Evolutionary conservation across 2,113 vertebrate genomes (phyloP), one percentile per base, ranked within the genome.

Genomic region (Melanerpes aurifrons): DNA sequence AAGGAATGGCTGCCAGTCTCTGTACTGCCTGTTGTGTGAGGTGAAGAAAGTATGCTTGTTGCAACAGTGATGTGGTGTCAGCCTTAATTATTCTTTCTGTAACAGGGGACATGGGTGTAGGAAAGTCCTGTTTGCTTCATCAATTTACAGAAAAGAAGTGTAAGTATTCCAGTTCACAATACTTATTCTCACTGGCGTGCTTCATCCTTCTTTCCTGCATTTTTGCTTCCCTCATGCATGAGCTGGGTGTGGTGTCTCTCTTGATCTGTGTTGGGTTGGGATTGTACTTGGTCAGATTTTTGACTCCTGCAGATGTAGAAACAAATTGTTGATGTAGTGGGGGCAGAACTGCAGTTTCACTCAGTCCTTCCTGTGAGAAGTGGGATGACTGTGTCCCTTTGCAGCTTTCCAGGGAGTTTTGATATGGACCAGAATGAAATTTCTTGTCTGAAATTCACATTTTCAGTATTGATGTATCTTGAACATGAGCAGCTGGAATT

Each of bases 131-230:
- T 97, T 98, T 99, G 96, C 98, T 99, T 93, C 99, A 99, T 87
- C 99, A 99, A 25, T 99, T 99, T 96, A 99, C 99, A 97, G 99
- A 99, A 98, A 99, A 99, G 96, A 99, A 99, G 98, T 99, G 99
- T 99, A 98, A 99, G 98, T 98, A 93, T 82, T 32, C 61, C 32
- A 56, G 5, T 66, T 59, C 2, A 17, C n/a, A 5, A 1, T 63
- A 6, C 28, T 78, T 66, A 16, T 40, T 77, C 66, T 59, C 31
- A 19, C 12, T 57, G 18, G 9, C 31, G 1, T 15, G 26, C 57
- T 86, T 53, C 47, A 45, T 21, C 69, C 53, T 19, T 61, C 54
- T 66, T 31, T 47, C 68, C 45, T 86, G 40, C 68, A 71, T 81
- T 28, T 69, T 32, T 86, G 64, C 58, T 76, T 84, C 58, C 14